Base-by-base conservation (phyloP, 2,113 vertebrate species). In the Motacilla alba region DNA sequence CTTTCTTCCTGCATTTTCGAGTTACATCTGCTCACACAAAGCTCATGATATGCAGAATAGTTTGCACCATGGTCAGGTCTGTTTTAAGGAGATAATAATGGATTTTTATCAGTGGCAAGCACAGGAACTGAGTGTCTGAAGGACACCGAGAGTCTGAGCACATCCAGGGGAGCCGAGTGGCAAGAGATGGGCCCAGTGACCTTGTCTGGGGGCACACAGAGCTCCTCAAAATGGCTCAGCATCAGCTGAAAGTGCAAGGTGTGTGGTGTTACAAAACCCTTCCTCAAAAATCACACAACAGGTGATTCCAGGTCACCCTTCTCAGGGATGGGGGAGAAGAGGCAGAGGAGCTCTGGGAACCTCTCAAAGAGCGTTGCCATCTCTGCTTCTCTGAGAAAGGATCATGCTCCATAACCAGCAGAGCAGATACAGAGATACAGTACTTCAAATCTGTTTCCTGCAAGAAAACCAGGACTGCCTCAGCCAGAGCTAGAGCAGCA, bases 171-270 rank as follows among this genome's bases (percentile, higher is more conserved):
- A 35, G 41, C 2, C 6, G 55, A 59, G 30, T 3, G 37, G 8
- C 56, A n/a, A 20, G 56, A 18, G 33, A 41, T 27, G 46, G 47
- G 8, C 62, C 47, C 23, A n/a, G 37, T 46, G 41, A 66, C 82
- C 39, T 70, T 44, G 15, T 28, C 52, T 74, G 23, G 50, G 21
- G n/a, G 12, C 7, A 26, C 1, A 1, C 0, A 39, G 43, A 47
- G 59, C 39, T 78, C 55, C 60, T 86, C 47, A 30, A 19, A 76
- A 35, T 0, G 16, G 21, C 69, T 83, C 83, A 63, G 44, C 55
- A 53, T 1, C 39, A 47, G 64, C 70, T 67, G 33, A 73, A 74
- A 86, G 27, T 6, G 50, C 21, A 15, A 74, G 14, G 47, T 13
- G 33, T 4, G 20, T 55, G 55, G 7, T 3, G 1, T n/a, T 24